Evolutionary conservation across 92 coral and sea anemone genomes (phyloP).

Genomic region (Montipora capitata): DNA sequence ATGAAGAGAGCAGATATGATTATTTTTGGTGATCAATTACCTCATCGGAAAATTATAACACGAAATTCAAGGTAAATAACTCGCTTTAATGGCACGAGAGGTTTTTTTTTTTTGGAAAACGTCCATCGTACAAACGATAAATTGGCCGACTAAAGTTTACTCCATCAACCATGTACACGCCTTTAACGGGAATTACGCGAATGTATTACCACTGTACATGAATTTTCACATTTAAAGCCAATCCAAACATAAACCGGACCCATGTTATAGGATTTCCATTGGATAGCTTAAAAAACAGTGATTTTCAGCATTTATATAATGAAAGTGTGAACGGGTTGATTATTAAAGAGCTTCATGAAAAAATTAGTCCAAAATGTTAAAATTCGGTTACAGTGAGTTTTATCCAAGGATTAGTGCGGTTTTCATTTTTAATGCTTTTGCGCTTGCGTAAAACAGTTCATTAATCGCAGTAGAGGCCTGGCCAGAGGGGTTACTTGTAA

Average conservation of each 20-base stretch:
- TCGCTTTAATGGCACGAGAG: background rate
- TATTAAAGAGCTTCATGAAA: too few species aligned
- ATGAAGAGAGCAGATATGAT: conserved; percentile 13
- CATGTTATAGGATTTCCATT: background rate
- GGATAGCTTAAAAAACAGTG: too few species aligned
- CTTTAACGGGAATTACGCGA: background rate
- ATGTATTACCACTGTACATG: background rate
- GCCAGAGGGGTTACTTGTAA: background rate
- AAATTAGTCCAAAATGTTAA: background rate
- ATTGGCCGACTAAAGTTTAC: background rate
- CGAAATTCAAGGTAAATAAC: conserved; percentile 44
- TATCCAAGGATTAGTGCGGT: conserved; percentile 23
- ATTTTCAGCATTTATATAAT: too few species aligned
- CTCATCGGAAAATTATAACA: conserved; percentile 40
- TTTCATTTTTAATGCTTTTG: conserved; percentile 35
- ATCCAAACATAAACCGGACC: background rate
- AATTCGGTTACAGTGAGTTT: background rate
- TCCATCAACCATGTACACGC: background rate
- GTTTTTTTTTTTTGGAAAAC: background rate
- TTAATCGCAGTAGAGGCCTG: conserved; percentile 17
- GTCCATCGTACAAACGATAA: background rate
- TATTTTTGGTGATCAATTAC: conserved; percentile 17
- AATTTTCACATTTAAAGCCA: too few species aligned
- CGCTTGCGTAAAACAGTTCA: conserved; percentile 58
- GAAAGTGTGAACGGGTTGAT: too few species aligned